Base-by-base conservation (phyloP, 37 sponge, comb jelly and placozoan species). In the Chondrosia reniformis region DNA sequence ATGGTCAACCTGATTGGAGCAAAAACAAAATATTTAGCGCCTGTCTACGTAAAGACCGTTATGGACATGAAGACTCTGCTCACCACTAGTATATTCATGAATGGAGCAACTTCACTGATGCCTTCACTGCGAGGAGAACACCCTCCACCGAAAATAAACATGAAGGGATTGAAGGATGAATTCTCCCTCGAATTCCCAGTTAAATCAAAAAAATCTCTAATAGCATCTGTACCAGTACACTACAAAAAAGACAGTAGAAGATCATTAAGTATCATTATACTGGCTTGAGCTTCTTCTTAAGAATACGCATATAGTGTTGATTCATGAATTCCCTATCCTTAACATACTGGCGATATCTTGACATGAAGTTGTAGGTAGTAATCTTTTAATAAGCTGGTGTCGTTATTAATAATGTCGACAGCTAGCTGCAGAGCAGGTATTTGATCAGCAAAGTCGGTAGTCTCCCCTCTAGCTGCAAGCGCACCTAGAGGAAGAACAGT, bases 71-170 rank as follows among this genome's bases (percentile, higher is more conserved):
- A n/a, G n/a, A 49, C 63, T 22, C 27, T 28, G 36, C 67, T 33
- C 34, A 66, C 67, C 39, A 36, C 36, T 21, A 66, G 22, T 40
- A 66, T 66, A 39, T 66, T 66, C 7, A 66, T 12, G 67, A 33
- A 66, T 19, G 5, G 33, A 6, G 19, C 36, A 4, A 30, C 30
- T 33, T 22, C 4, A 4, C 37, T 30, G 7, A 66, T 32, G 7
- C 39, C 39, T 66, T 66, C 37, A 30, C 39, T 30, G 30, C 67
- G 67, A 66, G 67, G 67, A 4, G 67, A 66, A 17, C 67, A 66
- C 13, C 67, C 67, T 37, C 39, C 36, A 8, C 67, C 67, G 36
- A 66, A 37, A 6, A 66, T 32, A 36, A 66, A 66, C 39, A 66
- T 31, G 7, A 39, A 39, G 38, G 13, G 30, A 36, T 36, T 22